Evolutionary conservation across 2,797 vertebrate genomes (phyloP), one percentile per base, ranked within the genome.

Genomic region (Hafferia zeledoni): DNA sequence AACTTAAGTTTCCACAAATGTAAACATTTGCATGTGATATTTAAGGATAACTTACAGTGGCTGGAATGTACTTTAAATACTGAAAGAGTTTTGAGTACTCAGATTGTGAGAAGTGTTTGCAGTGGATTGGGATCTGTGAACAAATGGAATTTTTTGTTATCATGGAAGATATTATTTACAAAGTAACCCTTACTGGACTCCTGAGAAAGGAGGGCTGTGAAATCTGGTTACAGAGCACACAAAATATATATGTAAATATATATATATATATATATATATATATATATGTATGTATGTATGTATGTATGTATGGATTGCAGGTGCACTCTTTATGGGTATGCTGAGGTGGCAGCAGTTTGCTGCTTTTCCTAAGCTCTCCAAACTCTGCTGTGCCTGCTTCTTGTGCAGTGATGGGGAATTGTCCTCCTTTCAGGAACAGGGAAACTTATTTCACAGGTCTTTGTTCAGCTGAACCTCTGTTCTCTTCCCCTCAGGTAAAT

Each of bases 101-200:
- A 13, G 89, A 88, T 49, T 94, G 65, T 41, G 24, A 91, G 59
- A 93, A 96, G 91, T 94, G 91, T 94, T 96, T 95, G 82, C 85
- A 70, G 47, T 4, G 4, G 49, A 76, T 12, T 79, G 43, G 83
- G 44, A 82, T 88, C 56, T 77, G n/a, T 59, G 47, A 93, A 68
- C n/a, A 83, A 91, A 90, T 20, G 70, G 53, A 93, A 56, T 67
- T 74, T 87, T 89, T 87, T 76, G 64, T 63, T 96, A 84, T 87
- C 91, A 8, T 63, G 23, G 76, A 69, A 74, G 78, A 89, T 68
- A 90, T 93, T 74, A 91, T 77, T 91, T 94, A 44, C 67, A 71
- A 89, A 90, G 49, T 82, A 94, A 65, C 52, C 39, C 65, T 77
- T 69, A n/a, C 33, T n/a, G 49, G 83, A 77, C 18, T 65, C 22